Evolutionary conservation across 2,113 vertebrate genomes (phyloP).

Genomic region (Cavia aperea): DNA sequence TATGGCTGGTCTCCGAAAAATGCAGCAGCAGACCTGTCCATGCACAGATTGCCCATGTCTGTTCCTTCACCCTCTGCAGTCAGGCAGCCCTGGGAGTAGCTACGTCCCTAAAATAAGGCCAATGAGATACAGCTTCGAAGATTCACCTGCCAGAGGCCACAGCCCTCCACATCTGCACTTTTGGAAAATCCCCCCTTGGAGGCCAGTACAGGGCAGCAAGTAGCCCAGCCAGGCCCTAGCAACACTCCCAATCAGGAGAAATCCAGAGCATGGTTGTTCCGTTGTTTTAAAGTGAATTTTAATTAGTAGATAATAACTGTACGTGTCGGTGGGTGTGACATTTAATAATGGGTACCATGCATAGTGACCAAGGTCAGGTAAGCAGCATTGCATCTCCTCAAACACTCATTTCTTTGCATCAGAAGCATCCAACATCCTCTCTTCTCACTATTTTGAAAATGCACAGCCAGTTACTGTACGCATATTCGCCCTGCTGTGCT

Average conservation of each 20-base stretch:
- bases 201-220: neutral
- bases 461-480: neutral
- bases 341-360: neutral
- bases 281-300: neutral
- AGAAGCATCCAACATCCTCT: neutral
- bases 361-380: neutral
- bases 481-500: neutral
- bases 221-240: neutral
- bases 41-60: neutral
- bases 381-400: neutral
- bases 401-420: neutral
- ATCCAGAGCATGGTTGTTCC: neutral
- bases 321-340: neutral
- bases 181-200: neutral
- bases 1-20: neutral
- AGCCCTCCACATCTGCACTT: neutral
- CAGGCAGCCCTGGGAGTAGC: neutral
- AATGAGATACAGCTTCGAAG: neutral
- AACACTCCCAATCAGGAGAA: neutral
- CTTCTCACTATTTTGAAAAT: neutral
- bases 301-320: neutral
- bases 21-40: neutral
- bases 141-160: neutral
- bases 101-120: neutral
- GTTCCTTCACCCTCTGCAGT: neutral